Percentiles rank a stretch among this genome's conserved stretches.
Conservation (phyloP, 2,888 invertebrate genomes). For the Latheticus oryzae region DNA sequence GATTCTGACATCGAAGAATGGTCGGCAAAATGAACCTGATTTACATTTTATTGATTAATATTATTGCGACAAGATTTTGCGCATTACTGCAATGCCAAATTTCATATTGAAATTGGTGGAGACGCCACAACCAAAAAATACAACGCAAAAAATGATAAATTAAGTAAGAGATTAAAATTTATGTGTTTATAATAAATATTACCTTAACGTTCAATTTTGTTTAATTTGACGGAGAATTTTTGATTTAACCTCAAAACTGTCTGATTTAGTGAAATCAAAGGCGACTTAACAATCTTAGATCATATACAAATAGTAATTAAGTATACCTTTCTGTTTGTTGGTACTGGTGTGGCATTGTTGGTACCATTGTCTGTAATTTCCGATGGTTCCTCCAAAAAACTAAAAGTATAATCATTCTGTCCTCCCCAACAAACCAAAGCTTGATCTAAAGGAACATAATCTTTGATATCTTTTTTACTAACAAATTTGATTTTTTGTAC, state of each 20-base stretch:
- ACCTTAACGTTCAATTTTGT: too few relatives aligned
- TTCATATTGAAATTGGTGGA: too few relatives aligned
- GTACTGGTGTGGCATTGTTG: constrained; percentile 57
- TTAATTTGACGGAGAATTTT: too few relatives aligned
- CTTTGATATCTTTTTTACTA: constrained; percentile 78
- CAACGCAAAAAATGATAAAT: too few relatives aligned
- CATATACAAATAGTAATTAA: too few relatives aligned
- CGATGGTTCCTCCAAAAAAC: constrained; percentile 74
- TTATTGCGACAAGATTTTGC: constrained; percentile 20
- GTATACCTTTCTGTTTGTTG: constrained; percentile 69
- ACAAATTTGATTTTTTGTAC: constrained; percentile 90
- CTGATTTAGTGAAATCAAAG: too few relatives aligned
- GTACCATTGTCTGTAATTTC: constrained; percentile 26
- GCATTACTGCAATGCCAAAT: too few relatives aligned
- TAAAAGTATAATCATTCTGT: constrained; percentile 77
- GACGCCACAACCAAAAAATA: too few relatives aligned
- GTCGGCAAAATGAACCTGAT: constrained; percentile 76
- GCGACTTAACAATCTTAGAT: too few relatives aligned
- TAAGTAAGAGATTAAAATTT: too few relatives aligned
- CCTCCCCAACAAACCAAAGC: constrained; percentile 87
- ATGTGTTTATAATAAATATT: too few relatives aligned
- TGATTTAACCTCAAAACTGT: too few relatives aligned
- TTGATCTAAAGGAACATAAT: constrained; percentile 80
- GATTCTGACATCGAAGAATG: constrained; percentile 69
- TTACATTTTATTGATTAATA: constrained; percentile 59